Evolutionary conservation across 2,888 invertebrate genomes (phyloP).

Genomic region (Pheosia gnoma): DNA sequence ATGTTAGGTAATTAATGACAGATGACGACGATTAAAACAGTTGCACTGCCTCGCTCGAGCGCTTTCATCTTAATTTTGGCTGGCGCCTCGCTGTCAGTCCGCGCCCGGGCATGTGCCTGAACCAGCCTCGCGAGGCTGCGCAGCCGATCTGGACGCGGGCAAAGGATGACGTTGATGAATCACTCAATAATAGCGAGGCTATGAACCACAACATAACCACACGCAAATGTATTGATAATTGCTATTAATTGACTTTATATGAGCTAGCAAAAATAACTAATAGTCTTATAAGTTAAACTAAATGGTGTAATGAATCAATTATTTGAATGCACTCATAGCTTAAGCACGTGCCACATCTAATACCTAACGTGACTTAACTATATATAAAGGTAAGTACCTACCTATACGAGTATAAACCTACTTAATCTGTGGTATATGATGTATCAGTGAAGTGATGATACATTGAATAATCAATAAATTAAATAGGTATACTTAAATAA

Average conservation of each 20-base stretch:
- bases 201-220: not conserved
- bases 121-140: too few relatives aligned
- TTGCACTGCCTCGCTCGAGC: too few relatives aligned
- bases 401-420: not conserved
- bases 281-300: not conserved
- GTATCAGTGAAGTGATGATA: too few relatives aligned
- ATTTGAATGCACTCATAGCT: constrained; percentile 21
- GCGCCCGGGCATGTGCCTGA: too few relatives aligned
- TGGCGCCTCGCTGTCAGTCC: too few relatives aligned
- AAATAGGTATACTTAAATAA: too few relatives aligned
- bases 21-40: too few relatives aligned
- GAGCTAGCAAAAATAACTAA: too few relatives aligned
- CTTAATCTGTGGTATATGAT: not conserved
- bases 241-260: not conserved
- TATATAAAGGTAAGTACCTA: not conserved
- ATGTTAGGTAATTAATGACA: too few relatives aligned
- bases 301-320: constrained; percentile 1
- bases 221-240: not conserved
- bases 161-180: not conserved
- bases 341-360: constrained; percentile 19
- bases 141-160: too few relatives aligned
- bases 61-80: too few relatives aligned
- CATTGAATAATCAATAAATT: too few relatives aligned
- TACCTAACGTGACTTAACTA: not conserved
- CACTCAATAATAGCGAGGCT: not conserved